A percentile compares a stretch with the other conserved stretches of the same genome.
Conservation (phyloP, 2,888 invertebrate species). For the Microchrysa polita region DNA sequence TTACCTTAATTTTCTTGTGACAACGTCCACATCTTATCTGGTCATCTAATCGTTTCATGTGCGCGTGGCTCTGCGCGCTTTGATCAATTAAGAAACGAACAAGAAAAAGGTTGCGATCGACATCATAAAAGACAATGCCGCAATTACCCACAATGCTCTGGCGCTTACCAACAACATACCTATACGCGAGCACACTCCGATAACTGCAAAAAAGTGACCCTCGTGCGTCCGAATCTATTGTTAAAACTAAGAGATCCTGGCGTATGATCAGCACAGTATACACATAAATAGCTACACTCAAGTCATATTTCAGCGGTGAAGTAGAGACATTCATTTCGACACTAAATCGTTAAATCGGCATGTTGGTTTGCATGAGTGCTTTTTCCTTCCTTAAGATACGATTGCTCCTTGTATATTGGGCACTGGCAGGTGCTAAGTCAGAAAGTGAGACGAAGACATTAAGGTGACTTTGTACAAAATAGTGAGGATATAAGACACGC, state of each 20-base stretch:
- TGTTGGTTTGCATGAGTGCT: conserved; percentile 22
- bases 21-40: conserved; percentile 12
- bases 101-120: conserved; percentile 17
- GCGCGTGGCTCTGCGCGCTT: conserved; percentile 13
- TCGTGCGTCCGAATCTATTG: background rate
- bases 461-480: background rate
- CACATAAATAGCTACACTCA: no score
- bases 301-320: conserved; percentile 48
- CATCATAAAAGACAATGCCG: conserved; percentile 41
- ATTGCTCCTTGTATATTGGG: conserved; percentile 1
- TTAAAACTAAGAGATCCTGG: conserved; percentile 27
- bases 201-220: no score
- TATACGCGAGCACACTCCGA: no score
- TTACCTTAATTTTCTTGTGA: background rate
- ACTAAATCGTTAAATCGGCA: conserved; percentile 20
- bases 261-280: conserved; percentile 22
- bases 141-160: background rate
- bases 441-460: conserved; percentile 16
- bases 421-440: conserved; percentile 29
- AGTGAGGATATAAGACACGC: background rate
- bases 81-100: conserved; percentile 8
- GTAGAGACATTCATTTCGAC: conserved; percentile 48
- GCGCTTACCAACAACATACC: no score
- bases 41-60: conserved; percentile 16
- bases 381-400: conserved; percentile 7